A percentile compares a stretch with the other conserved stretches of the same genome.
Conservation (phyloP, 2,797 vertebrate species). For the Sphenopsis melanotis region DNA sequence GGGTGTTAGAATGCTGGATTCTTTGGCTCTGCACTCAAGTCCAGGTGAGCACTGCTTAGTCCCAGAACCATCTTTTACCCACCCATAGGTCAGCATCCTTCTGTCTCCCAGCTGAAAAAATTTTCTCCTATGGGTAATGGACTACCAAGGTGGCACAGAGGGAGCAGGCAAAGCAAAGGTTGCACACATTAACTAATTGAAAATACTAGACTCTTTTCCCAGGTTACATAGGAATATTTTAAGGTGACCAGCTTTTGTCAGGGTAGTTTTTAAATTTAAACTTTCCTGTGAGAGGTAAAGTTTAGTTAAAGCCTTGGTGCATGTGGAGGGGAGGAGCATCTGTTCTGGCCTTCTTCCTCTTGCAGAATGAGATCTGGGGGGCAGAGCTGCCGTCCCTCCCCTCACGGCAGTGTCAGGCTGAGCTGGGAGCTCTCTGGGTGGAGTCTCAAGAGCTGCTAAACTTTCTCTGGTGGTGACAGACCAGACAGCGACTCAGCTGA, state of each 20-base stretch:
- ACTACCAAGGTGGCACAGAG: neutral
- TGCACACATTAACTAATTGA: neutral
- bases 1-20: neutral
- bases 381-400: rapidly evolving
- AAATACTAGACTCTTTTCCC: neutral
- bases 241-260: neutral
- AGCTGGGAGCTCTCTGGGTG: neutral
- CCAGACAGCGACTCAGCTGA: neutral
- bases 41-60: neutral
- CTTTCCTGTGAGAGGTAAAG: neutral
- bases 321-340: neutral
- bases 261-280: neutral
- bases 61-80: neutral
- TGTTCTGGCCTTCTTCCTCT: neutral
- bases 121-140: neutral
- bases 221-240: neutral
- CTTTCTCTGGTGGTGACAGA: neutral
- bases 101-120: neutral
- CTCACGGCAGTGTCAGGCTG: neutral
- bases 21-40: neutral
- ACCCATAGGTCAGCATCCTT: neutral
- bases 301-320: neutral
- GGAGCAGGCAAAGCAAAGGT: neutral
- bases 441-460: neutral
- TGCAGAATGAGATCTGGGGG: neutral